Conservation (phyloP, 2,797 vertebrate species). For the Anas capensis region DNA sequence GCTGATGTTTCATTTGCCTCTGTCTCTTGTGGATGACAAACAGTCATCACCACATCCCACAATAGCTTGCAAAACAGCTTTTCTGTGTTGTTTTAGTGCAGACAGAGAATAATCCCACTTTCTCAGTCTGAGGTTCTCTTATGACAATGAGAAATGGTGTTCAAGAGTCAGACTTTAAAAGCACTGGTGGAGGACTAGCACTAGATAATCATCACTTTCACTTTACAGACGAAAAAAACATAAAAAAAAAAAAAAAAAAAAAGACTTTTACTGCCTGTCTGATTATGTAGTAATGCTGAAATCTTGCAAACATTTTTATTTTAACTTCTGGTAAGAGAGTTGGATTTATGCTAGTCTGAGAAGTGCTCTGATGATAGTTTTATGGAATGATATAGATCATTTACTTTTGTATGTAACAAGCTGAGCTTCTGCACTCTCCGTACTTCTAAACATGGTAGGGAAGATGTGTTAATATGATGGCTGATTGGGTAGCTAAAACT, state of each 20-base stretch:
- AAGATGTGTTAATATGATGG: not conserved
- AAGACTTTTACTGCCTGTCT: not conserved
- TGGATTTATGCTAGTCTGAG: not conserved
- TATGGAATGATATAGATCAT: not conserved
- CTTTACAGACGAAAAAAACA: not conserved
- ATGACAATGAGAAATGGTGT: not conserved
- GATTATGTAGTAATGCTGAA: not conserved
- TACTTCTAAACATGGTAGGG: not conserved
- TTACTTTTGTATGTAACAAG: slow-evolving; percentile 4
- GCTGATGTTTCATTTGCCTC: not conserved
- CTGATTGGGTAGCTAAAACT: not conserved
- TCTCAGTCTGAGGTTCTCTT: not conserved
- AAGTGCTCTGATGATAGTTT: not conserved
- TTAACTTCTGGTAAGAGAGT: not conserved
- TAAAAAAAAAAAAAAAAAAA: not conserved
- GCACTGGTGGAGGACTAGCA: not conserved
- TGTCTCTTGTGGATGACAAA: not conserved
- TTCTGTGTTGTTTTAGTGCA: not conserved
- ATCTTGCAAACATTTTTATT: not conserved
- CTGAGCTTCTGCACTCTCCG: not conserved
- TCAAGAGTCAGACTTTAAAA: not conserved
- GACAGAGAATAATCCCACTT: not conserved
- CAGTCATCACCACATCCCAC: not conserved
- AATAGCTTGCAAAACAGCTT: not conserved
- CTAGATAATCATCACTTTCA: not conserved